Evolutionary conservation across 2,888 invertebrate genomes (phyloP).

Genomic region (Parascotia fuliginaria): DNA sequence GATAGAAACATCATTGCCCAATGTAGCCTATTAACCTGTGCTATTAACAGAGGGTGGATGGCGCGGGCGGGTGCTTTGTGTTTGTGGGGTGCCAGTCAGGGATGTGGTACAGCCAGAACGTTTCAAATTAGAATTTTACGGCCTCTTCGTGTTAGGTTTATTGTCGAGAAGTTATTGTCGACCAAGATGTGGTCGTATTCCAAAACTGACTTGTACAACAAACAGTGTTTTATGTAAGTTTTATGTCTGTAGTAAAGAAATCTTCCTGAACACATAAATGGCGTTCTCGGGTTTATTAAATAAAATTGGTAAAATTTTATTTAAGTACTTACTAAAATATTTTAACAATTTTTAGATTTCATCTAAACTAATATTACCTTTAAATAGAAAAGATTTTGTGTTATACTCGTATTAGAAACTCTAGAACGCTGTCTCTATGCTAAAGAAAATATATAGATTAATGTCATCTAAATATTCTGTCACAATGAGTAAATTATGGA

Average conservation of each 20-base stretch:
- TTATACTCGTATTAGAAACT: too few relatives aligned
- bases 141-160: conserved; percentile 84
- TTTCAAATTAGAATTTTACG: conserved; percentile 83
- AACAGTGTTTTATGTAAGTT: conserved; percentile 78
- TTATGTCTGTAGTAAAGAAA: conserved; percentile 75
- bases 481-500: too few relatives aligned
- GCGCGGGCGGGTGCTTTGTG: conserved; percentile 36
- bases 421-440: too few relatives aligned
- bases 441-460: too few relatives aligned
- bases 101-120: conserved; percentile 51
- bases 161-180: conserved; percentile 78
- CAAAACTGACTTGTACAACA: conserved; percentile 81
- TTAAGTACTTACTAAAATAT: conserved; percentile 1
- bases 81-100: conserved; percentile 47
- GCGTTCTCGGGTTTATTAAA: conserved; percentile 35
- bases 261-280: conserved; percentile 53
- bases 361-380: too few relatives aligned
- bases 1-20: conserved; percentile 2
- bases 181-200: conserved; percentile 82
- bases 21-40: conserved; percentile 19
- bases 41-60: conserved; percentile 35
- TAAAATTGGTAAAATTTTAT: conserved; percentile 26
- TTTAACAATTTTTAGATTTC: too few relatives aligned
- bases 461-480: too few relatives aligned
- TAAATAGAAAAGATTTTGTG: too few relatives aligned